Conservation (phyloP, 2,113 vertebrate genomes). For the Xiphophorus couchianus region DNA sequence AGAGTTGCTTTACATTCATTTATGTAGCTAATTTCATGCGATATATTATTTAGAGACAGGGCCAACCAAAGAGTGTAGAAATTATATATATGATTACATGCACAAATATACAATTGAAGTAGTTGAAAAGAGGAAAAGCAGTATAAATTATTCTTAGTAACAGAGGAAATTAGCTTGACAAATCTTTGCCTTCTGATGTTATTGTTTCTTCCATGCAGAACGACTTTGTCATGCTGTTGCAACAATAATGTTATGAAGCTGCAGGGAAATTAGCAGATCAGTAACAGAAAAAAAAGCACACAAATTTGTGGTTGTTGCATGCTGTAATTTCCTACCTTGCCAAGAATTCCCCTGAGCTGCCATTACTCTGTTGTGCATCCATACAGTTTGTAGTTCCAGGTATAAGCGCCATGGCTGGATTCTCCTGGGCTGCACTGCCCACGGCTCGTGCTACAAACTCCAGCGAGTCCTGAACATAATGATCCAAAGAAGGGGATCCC, state of each 20-base stretch:
- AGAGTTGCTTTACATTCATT: not conserved
- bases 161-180: not conserved
- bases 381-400: conserved; percentile 95
- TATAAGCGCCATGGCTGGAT: conserved; percentile 90
- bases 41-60: not conserved
- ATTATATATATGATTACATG: not conserved
- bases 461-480: conserved; percentile 93
- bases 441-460: conserved; percentile 91
- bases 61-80: not conserved
- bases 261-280: not conserved
- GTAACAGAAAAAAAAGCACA: too few species aligned
- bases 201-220: not conserved
- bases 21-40: not conserved
- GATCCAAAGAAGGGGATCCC: conserved; percentile 86
- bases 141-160: not conserved
- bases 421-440: conserved; percentile 86
- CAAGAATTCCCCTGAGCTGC: conserved; percentile 92
- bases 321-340: conserved; percentile 84
- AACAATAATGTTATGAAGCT: not conserved
- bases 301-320: not conserved
- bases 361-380: conserved; percentile 83
- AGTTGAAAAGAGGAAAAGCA: not conserved
- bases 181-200: not conserved
- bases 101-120: not conserved
- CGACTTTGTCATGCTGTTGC: not conserved